A percentile compares a stretch with the other conserved stretches of the same genome.
Conservation (phyloP, 2,888 invertebrate species). For the Xiphydria camelus region DNA sequence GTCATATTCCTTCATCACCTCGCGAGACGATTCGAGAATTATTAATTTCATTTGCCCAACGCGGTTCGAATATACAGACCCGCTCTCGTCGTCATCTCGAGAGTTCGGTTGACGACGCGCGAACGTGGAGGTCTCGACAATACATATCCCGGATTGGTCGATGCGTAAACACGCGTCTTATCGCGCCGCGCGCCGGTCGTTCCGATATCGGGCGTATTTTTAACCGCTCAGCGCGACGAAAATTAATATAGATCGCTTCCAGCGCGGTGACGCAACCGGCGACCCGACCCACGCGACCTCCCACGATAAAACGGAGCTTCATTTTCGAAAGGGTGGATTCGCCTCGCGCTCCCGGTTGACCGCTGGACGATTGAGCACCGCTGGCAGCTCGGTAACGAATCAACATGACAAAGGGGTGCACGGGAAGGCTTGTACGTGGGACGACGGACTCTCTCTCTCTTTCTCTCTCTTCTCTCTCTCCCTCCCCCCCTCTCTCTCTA, state of each 20-base stretch:
- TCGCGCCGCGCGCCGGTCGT: not conserved
- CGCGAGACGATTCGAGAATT: no score
- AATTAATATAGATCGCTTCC: not conserved
- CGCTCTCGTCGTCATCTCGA: no score
- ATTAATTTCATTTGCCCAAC: no score
- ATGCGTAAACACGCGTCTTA: not conserved
- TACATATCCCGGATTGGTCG: not conserved
- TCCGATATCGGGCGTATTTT: not conserved
- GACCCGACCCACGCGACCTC: no score
- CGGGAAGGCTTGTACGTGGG: slow-evolving; percentile 11
- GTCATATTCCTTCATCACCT: no score
- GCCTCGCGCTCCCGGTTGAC: no score
- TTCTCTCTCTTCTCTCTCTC: slow-evolving; percentile 10
- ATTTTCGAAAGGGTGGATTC: no score
- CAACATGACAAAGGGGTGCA: slow-evolving; percentile 49
- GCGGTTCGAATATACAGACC: no score
- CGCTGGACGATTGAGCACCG: slow-evolving; percentile 31
- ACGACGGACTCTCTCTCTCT: slow-evolving; percentile 18
- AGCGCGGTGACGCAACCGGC: no score
- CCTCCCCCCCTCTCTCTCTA: no score
- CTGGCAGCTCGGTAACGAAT: slow-evolving; percentile 42
- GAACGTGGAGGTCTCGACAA: no score
- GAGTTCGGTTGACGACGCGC: no score
- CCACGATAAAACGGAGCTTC: not conserved
- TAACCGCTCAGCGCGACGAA: not conserved